A percentile compares a stretch with the other conserved stretches of the same genome.
Evolutionary conservation across 2,113 vertebrate genomes (phyloP).

Genomic region (Myotis davidii): DNA sequence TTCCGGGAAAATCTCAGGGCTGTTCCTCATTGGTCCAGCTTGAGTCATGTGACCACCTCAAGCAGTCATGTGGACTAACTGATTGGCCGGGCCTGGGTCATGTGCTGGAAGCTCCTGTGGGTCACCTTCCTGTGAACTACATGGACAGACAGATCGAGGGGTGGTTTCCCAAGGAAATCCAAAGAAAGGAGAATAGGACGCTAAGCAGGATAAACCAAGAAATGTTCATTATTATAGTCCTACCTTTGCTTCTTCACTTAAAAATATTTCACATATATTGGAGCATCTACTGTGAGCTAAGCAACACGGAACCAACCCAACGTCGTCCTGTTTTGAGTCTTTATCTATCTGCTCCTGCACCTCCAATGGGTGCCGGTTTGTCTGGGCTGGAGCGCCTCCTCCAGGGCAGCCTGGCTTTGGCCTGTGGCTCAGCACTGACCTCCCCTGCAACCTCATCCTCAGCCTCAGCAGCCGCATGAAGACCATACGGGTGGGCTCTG

Average conservation of each 20-base stretch:
- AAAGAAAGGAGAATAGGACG: background rate
- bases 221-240: background rate
- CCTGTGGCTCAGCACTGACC: constrained; percentile 77
- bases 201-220: background rate
- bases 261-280: background rate
- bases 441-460: constrained; percentile 68
- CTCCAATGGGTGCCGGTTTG: constrained; percentile 60
- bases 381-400: constrained; percentile 70
- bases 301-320: background rate
- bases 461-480: constrained; percentile 72
- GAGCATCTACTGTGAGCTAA: background rate
- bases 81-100: background rate
- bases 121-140: background rate
- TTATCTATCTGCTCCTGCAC: constrained; percentile 10
- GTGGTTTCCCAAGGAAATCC: background rate
- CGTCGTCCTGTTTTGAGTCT: background rate
- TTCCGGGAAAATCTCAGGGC: background rate
- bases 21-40: background rate
- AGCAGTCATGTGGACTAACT: background rate
- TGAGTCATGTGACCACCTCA: background rate
- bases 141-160: background rate
- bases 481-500: constrained; percentile 73
- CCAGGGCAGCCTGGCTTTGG: constrained; percentile 70
- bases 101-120: background rate
- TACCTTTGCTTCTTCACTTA: background rate